Percentiles rank a stretch among this genome's conserved stretches.
Evolutionary conservation across 2,888 invertebrate species (phyloP).

Genomic region (Leptopilina myrica): DNA sequence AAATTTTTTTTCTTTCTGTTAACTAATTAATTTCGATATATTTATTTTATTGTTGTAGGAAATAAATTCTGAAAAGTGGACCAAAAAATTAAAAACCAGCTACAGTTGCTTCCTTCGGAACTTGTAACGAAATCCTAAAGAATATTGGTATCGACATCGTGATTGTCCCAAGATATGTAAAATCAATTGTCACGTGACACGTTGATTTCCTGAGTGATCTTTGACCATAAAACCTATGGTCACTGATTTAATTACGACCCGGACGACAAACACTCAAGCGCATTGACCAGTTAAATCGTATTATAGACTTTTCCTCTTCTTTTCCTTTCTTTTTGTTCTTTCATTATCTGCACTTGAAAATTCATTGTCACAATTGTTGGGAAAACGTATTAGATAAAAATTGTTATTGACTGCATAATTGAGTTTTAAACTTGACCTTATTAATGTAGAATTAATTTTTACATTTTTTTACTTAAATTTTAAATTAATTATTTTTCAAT

Average conservation of each 20-base stretch:
- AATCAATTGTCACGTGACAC: conserved; percentile 52
- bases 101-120: conserved; percentile 12
- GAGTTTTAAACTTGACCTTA: too few relatives aligned
- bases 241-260: conserved; percentile 54
- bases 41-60: background rate
- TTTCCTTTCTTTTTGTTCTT: background rate
- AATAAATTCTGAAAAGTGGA: background rate
- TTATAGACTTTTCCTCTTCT: background rate
- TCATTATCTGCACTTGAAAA: conserved; percentile 10
- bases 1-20: too few relatives aligned
- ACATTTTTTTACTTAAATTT: too few relatives aligned
- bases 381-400: too few relatives aligned
- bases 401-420: too few relatives aligned
- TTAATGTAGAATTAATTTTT: too few relatives aligned
- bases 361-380: background rate
- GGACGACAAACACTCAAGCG: conserved; percentile 4
- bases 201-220: conserved; percentile 59
- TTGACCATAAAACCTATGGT: conserved; percentile 55
- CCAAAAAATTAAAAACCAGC: conserved; percentile 1
- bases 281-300: conserved; percentile 26
- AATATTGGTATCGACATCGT: conserved; percentile 9
- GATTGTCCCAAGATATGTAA: conserved; percentile 44
- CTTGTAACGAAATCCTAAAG: conserved; percentile 7
- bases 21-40: background rate
- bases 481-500: too few relatives aligned